Conservation (phyloP, 2,888 invertebrate species). For the Leptogaster cylindrica region DNA sequence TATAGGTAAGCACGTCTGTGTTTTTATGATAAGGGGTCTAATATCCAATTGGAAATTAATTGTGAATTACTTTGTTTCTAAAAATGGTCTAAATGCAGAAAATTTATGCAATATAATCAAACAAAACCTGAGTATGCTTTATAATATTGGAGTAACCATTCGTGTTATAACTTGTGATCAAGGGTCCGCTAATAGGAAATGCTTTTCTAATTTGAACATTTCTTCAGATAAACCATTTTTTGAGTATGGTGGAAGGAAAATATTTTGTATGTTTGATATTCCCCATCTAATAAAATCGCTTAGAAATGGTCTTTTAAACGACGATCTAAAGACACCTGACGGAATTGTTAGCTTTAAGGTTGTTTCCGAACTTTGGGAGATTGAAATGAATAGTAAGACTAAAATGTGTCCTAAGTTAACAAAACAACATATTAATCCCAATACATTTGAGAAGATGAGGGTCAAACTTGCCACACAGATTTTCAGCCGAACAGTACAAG, state of each 20-base stretch:
- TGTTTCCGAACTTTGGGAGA: background rate
- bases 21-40: slow-evolving; percentile 42
- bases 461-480: too few relatives aligned
- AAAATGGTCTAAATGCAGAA: slow-evolving; percentile 35
- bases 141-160: slow-evolving; percentile 13
- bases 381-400: background rate
- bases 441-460: too few relatives aligned
- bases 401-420: slow-evolving; percentile 15
- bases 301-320: background rate
- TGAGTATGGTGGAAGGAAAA: background rate
- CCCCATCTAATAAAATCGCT: background rate
- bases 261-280: too few relatives aligned
- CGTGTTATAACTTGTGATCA: slow-evolving; percentile 11
- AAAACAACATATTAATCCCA: too few relatives aligned
- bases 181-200: slow-evolving; percentile 21
- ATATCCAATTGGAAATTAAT: slow-evolving; percentile 40
- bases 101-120: slow-evolving; percentile 27
- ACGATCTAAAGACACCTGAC: slow-evolving; percentile 1
- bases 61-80: slow-evolving; percentile 40
- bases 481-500: too few relatives aligned
- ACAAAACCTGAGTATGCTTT: slow-evolving; percentile 19
- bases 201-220: background rate
- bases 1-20: slow-evolving; percentile 41
- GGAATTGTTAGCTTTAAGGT: background rate
- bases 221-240: slow-evolving; percentile 14